A percentile compares a stretch with the other conserved stretches of the same genome.
These are phyloP conservation scores for Leucopsar rothschildi DNA, from an alignment of 2,113 vertebrate genomes.

Conservation along the genomic window DNA sequence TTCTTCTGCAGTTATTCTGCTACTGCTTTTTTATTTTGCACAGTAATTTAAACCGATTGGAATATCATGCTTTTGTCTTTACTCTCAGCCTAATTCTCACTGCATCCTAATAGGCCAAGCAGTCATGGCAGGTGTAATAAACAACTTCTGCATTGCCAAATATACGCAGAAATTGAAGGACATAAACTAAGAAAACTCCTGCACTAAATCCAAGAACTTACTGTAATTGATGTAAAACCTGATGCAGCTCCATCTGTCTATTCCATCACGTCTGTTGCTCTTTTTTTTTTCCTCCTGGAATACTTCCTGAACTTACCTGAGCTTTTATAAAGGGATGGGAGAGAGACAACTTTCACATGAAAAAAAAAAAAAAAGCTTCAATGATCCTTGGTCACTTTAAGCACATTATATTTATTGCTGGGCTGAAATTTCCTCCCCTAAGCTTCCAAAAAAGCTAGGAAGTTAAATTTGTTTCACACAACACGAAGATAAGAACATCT, in stretches of 20 bases:
- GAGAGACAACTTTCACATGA: not conserved
- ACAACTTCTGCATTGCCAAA: not conserved
- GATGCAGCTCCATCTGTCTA: not conserved
- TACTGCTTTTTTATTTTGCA: not conserved
- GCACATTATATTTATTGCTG: not conserved
- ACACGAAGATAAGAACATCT: not conserved
- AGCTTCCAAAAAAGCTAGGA: not conserved
- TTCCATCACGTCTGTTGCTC: not conserved
- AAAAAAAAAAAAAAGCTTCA: not conserved
- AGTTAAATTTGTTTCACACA: not conserved
- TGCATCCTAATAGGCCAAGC: constrained; percentile 37
- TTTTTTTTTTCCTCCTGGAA: not conserved
- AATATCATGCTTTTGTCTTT: not conserved
- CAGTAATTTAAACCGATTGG: constrained; percentile 12
- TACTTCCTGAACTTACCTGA: not conserved
- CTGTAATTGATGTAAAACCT: not conserved
- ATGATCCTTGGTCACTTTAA: not conserved
- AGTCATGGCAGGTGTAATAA: not conserved
- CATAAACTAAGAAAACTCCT: constrained; percentile 1
- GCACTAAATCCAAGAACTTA: not conserved
- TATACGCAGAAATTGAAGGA: not conserved
- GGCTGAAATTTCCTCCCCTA: not conserved
- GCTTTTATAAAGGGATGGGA: not conserved
- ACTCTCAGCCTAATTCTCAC: constrained; percentile 55
- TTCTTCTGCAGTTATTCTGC: not conserved